These are phyloP conservation scores for Bagarius yarrelli DNA, from an alignment of 2,113 vertebrate genomes.

Conservation along the genomic window DNA sequence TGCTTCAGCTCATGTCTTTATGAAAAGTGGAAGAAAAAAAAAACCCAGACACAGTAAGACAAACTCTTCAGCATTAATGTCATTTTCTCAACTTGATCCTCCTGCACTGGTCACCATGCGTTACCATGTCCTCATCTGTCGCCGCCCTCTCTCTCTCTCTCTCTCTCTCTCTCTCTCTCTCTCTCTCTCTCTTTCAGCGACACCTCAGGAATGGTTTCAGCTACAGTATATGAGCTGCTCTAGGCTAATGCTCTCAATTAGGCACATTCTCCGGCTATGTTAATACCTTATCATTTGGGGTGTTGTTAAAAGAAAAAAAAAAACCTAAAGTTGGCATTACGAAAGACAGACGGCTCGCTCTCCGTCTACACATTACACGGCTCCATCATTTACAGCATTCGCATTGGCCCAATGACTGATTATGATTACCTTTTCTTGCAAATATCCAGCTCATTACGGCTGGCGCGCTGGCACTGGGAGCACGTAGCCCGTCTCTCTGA, in stretches of 20 bases:
- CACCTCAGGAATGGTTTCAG: slow-evolving; percentile 13
- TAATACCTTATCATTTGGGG: slow-evolving; percentile 67
- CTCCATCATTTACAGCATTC: slow-evolving; percentile 69
- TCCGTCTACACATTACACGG: slow-evolving; percentile 66
- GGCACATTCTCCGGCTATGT: slow-evolving; percentile 55
- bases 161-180: too few relatives aligned
- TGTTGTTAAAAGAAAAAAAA: slow-evolving; percentile 70
- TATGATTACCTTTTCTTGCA: slow-evolving; percentile 79
- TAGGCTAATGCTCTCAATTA: slow-evolving; percentile 47
- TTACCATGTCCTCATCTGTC: background rate
- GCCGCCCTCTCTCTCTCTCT: background rate
- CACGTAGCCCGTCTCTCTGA: slow-evolving; percentile 68
- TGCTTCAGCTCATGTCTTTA: slow-evolving; percentile 24
- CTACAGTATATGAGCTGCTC: slow-evolving; percentile 15
- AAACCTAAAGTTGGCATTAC: slow-evolving; percentile 58
- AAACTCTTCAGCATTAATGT: slow-evolving; percentile 28
- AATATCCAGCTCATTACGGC: slow-evolving; percentile 78
- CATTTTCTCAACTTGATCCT: slow-evolving; percentile 5
- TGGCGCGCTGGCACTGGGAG: slow-evolving; percentile 73
- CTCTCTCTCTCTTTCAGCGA: slow-evolving; percentile 13
- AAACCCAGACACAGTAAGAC: background rate
- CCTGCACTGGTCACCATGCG: background rate
- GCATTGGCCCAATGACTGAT: slow-evolving; percentile 71
- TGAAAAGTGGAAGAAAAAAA: background rate
- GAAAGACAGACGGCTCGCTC: slow-evolving; percentile 51